Conservation (phyloP, 2,797 vertebrate genomes). For the Catharus ustulatus region DNA sequence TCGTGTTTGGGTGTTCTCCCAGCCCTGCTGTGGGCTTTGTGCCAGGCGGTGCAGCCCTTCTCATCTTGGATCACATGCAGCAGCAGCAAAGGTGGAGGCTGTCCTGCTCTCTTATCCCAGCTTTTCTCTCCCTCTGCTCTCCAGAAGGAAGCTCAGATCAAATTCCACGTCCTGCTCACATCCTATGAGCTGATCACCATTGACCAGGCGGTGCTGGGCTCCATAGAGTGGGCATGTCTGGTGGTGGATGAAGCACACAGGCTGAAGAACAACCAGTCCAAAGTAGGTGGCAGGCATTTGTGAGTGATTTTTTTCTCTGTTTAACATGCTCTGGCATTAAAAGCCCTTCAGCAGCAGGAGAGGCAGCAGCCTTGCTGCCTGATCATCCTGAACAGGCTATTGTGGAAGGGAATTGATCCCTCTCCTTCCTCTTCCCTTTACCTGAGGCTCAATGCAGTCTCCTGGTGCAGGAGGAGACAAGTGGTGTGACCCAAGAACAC, state of each 20-base stretch:
- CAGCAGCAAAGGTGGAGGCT: not conserved
- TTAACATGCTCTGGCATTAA: not conserved
- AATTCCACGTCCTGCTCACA: slow-evolving; percentile 95
- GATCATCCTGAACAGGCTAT: not conserved
- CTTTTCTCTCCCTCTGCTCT: not conserved
- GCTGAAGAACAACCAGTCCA: slow-evolving; percentile 98
- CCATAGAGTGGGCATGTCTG: slow-evolving; percentile 94
- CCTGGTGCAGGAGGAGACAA: not conserved
- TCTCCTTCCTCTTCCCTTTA: not conserved
- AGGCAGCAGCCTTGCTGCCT: not conserved
- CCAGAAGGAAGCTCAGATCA: slow-evolving; percentile 96
- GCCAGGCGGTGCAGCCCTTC: not conserved
- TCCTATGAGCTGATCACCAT: slow-evolving; percentile 98
- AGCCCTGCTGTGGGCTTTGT: not conserved
- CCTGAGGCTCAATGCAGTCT: not conserved
- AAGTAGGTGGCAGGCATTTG: slow-evolving; percentile 76
- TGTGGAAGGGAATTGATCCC: accelerated
- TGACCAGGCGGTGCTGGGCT: slow-evolving; percentile 94
- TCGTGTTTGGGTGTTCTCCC: not conserved
- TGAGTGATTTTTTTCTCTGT: not conserved
- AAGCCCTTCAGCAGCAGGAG: not conserved
- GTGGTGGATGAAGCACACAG: slow-evolving; percentile 98
- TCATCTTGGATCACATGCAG: not conserved
- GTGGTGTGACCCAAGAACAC: accelerated
- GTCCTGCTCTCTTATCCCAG: not conserved